A percentile compares a stretch with the other conserved stretches of the same genome.
Conservation (phyloP, 2,888 invertebrate genomes). For the Volucella bombylans region DNA sequence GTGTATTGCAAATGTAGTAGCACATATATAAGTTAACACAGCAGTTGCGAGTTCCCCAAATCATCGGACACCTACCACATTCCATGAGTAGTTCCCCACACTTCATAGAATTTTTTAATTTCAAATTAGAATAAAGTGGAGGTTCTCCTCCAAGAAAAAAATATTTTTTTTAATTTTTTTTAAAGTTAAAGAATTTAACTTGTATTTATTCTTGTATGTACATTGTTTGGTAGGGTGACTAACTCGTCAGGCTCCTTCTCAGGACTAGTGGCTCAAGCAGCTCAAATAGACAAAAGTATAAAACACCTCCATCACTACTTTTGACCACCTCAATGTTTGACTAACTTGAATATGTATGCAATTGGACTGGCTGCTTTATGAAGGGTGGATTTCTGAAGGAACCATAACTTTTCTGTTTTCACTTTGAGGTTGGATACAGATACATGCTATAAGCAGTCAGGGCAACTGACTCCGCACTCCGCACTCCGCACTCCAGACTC, state of each 20-base stretch:
- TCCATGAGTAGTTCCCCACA: too few species aligned
- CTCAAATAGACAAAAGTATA: conserved; percentile 40
- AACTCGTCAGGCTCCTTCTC: not conserved
- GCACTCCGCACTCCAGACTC: not conserved
- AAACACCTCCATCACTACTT: conserved; percentile 1
- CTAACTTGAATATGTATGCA: conserved; percentile 9
- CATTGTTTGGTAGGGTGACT: not conserved
- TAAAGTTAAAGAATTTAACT: too few species aligned
- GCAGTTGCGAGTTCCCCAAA: too few species aligned
- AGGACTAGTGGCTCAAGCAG: not conserved
- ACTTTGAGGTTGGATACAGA: not conserved
- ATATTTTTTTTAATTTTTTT: too few species aligned
- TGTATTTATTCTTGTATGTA: too few species aligned
- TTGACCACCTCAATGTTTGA: not conserved
- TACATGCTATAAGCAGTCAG: not conserved
- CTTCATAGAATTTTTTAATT: too few species aligned
- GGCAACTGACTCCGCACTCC: not conserved
- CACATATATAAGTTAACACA: too few species aligned
- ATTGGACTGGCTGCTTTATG: conserved; percentile 52
- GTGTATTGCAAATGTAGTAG: too few species aligned
- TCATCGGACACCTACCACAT: too few species aligned
- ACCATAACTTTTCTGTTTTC: conserved; percentile 61
- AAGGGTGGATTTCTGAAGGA: conserved; percentile 64
- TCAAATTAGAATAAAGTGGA: too few species aligned
- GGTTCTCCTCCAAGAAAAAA: too few species aligned